These are phyloP conservation scores for Propsilocerus akamusi DNA, from an alignment of 1,140 invertebrate genomes.

Conservation along the genomic window DNA sequence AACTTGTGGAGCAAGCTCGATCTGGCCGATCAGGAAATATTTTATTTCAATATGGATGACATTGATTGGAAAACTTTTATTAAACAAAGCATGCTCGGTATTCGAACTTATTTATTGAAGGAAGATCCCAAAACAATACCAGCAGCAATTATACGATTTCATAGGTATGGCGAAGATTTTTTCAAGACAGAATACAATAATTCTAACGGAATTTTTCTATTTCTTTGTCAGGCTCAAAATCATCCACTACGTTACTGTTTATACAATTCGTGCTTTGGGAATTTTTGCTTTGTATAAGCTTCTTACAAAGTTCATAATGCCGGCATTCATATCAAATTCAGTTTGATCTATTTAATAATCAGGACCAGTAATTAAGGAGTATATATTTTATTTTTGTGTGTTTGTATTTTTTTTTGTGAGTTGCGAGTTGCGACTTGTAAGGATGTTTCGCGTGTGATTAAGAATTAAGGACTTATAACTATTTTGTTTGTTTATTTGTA, in stretches of 20 bases:
- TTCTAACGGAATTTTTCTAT: background rate
- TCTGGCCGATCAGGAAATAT: conserved; percentile 38
- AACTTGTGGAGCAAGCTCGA: conserved; percentile 38
- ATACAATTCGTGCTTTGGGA: background rate
- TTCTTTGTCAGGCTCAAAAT: conserved; percentile 17
- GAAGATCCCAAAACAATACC: conserved; percentile 46
- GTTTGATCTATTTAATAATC: too few relatives aligned
- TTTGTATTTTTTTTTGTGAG: too few relatives aligned
- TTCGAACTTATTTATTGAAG: conserved; percentile 48
- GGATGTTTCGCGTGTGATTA: too few relatives aligned
- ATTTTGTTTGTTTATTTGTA: too few relatives aligned
- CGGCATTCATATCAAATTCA: too few relatives aligned
- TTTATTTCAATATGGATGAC: conserved; percentile 45
- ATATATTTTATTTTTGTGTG: too few relatives aligned
- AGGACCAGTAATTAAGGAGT: too few relatives aligned
- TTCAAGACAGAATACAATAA: background rate
- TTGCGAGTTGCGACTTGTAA: too few relatives aligned
- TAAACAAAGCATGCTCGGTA: conserved; percentile 37
- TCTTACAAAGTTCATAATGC: too few relatives aligned
- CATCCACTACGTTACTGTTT: conserved; percentile 14
- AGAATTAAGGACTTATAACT: too few relatives aligned
- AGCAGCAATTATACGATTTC: conserved; percentile 32
- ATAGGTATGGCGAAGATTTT: conserved; percentile 26
- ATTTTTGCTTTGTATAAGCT: conserved; percentile 1
- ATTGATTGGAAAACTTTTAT: conserved; percentile 46